Conservation (phyloP, 2,888 invertebrate genomes). For the Ptilodon capucinus region DNA sequence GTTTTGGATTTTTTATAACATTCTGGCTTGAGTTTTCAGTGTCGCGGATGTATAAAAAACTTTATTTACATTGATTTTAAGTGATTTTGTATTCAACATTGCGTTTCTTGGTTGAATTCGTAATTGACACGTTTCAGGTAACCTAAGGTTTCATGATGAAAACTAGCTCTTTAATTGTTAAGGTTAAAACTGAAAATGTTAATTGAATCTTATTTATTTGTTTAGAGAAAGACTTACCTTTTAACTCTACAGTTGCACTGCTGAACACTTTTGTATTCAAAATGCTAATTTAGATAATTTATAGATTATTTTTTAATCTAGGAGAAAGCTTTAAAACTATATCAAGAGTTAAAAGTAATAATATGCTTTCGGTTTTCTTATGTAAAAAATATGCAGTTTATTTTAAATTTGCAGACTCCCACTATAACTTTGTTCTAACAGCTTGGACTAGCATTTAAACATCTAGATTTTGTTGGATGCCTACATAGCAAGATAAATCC, state of each 20-base stretch:
- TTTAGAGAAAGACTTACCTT: no score
- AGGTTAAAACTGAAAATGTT: no score
- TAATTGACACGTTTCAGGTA: not conserved
- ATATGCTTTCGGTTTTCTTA: not conserved
- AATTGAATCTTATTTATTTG: no score
- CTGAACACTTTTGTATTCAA: no score
- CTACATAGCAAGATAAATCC: slow-evolving; percentile 1
- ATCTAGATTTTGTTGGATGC: not conserved
- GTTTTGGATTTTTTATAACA: not conserved
- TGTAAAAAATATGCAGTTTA: not conserved
- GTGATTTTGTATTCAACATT: not conserved
- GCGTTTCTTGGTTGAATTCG: not conserved
- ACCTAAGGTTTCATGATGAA: no score
- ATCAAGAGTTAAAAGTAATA: no score
- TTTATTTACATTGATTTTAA: not conserved
- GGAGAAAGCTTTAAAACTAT: no score
- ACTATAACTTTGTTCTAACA: not conserved
- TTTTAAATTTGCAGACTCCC: not conserved
- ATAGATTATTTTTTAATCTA: no score
- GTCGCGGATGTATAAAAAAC: not conserved
- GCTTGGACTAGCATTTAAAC: not conserved
- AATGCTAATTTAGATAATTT: no score
- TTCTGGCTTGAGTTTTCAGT: not conserved
- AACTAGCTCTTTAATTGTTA: no score
- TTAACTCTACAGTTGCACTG: no score